Base-by-base conservation (phyloP, 2,888 invertebrate species). In the Hypomecis punctinalis region DNA sequence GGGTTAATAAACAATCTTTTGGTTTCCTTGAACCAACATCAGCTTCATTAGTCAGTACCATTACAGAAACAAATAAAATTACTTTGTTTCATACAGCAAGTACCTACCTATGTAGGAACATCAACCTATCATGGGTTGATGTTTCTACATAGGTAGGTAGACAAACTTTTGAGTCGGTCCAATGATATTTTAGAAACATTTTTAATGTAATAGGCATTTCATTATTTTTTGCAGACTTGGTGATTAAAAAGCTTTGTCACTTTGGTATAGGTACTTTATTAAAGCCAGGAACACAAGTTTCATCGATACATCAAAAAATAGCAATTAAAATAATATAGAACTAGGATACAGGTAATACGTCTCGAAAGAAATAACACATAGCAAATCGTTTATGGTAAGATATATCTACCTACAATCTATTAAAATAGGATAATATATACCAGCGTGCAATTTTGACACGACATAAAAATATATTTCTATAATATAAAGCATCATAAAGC, bases 241-340 rank as follows among this genome's bases (percentile, higher is more conserved):
- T 47, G 8, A 46, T 66, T 60, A 67, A 66, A 56, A 68, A 67
- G 23, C 13, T 2, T 35, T 33, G 3, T 52, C 37, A 53, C 39
- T 49, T 65, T 53, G 46, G 51, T 81, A 83, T 81, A 85, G 72
- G 72, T 78, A 85, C 77, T 91, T 90, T 87, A 66, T 73, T 89
- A 86, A 90, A 90, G 88, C 91, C 89, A 89, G 86, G 87, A 90
- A 90, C 91, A 89, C 89, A 89, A 86, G 82, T 85, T 81, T 84
- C 76, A 84, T 80, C 79, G 77, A 82, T 81, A 85, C 79, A 81
- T 68, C 61, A 70, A 74, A 77, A 75, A 69, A 82, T 76, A 69
- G 73, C 69, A 68, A 72, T 76, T 77, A 77, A 75, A 68, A 69
- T 73, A 68, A 71, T 64, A 40, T 47, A 47, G n/a, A n/a, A 46